Conservation (phyloP, 2,113 vertebrate species). For the Telmatochromis sp. region DNA sequence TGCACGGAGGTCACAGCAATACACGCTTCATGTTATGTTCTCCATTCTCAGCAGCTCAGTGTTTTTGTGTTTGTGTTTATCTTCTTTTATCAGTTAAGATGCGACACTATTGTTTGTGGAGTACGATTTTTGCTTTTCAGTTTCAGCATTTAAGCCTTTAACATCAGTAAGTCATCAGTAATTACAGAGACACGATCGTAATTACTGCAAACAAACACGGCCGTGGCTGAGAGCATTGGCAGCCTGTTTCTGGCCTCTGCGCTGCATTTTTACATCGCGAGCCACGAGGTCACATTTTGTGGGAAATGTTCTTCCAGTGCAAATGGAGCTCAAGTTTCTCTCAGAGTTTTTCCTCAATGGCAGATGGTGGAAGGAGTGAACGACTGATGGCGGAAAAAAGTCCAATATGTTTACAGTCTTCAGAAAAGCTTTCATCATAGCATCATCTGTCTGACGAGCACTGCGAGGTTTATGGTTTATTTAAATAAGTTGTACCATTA, state of each 20-base stretch:
- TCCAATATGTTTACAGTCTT: slow-evolving; percentile 17
- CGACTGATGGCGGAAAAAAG: neutral
- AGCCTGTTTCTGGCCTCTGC: slow-evolving; percentile 11
- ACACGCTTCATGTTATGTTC: slow-evolving; percentile 20
- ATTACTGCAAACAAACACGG: slow-evolving; percentile 22
- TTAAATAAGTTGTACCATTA: neutral
- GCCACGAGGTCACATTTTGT: slow-evolving; percentile 18
- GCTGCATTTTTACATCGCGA: slow-evolving; percentile 27
- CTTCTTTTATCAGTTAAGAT: neutral
- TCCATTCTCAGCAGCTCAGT: neutral
- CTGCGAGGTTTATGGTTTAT: neutral
- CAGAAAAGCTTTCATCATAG: neutral
- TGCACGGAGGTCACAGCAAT: slow-evolving; percentile 35
- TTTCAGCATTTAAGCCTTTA: neutral
- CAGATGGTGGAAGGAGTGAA: slow-evolving; percentile 30
- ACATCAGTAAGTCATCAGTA: neutral
- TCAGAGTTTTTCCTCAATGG: slow-evolving; percentile 10
- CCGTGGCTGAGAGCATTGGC: slow-evolving; percentile 3
- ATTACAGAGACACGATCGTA: neutral
- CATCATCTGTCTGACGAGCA: neutral
- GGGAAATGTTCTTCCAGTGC: neutral
- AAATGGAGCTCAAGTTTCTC: slow-evolving; percentile 34
- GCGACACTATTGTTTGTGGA: neutral
- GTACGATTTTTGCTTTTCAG: neutral
- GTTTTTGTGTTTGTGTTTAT: neutral